Evolutionary conservation across 2,888 invertebrate species (phyloP), one percentile per base, ranked within the genome.

Genomic region (Chromoteleia sp.): DNA sequence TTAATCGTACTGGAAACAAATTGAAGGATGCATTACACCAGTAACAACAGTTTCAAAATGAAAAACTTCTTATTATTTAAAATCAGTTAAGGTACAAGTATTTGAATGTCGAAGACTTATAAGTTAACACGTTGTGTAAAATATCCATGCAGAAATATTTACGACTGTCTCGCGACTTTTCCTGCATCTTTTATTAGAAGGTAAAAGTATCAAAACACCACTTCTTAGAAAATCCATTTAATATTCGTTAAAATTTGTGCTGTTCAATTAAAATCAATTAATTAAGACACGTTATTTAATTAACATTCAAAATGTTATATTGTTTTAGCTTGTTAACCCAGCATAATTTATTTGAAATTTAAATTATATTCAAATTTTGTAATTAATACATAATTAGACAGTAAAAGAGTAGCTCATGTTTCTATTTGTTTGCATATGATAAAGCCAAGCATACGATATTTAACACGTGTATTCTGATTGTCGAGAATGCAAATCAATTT

Each of bases 401-500:
- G n/a, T n/a, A n/a, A 10, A 5, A 2, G 6, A 33, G 33, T 8
- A 33, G 10, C 3, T 6, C 5, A 33, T 39, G 39, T 39, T 39
- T 4, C 1, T 39, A 4, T 39, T 14, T 39, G 6, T 39, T n/a
- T 4, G 12, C 3, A 39, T 2, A 12, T 39, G 14, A 39, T 25
- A 25, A 25, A 25, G 25, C 25, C 25, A 4, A 25, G 25, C 25
- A 6, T 2, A 25, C 25, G 6, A 25, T 25, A 25, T 25, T 25
- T 4, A 25, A 4, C 25, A 25, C 1, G 14, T 6, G 12, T 14
- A 39, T 12, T 39, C 39, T 15, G 17, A 52, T 33, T 33, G 52
- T 33, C 8, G 36, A n/a, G 19, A 12, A 56, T 36, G 3, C 56
- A 33, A 56, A 36, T 36, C 36, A 56, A 56, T 56, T 56, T 5